Evolutionary conservation across 2,888 invertebrate species (phyloP), one percentile per base, ranked within the genome.

Genomic region (Empis livida): DNA sequence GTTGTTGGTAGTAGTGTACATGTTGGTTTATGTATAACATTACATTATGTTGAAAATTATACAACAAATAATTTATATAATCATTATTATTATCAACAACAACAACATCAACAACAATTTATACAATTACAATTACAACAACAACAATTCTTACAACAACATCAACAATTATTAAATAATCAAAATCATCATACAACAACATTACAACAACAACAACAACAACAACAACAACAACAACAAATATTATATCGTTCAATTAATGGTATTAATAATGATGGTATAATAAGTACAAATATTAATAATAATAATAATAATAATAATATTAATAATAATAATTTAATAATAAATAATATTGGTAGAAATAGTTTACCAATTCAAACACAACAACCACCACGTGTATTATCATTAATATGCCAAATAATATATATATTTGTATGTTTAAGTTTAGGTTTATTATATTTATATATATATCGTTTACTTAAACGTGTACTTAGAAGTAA

Each of bases 401-500:
- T 87, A 55, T 82, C 83, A 53, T 71, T 85, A 49, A 81, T 88
- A 47, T 88, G 87, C 66, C 86, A 87, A 70, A 83, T 88, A 59
- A 81, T 91, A 60, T 92, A 88, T 67, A 84, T 92, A 51, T 74
- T 90, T 58, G 80, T 91, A 57, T 86, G 90, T 56, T 78, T 91
- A 49, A 81, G 85, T 6, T 73, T 94, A 45, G 91, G 91, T 1
- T 71, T 88, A 14, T 82, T 87, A 57, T 94, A 92, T 67, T 75
- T 92, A 47, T 89, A 88, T 67, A 77, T 88, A 50, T 90, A 89
- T 67, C 79, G 81, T 55, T 83, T 83, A 56, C 76, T 88, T 42
- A 83, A 82, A 61, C 77, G 81, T 49, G 79, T 84, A 40, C 67
- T 85, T 32, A 78, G 82, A 49, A 83, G 82, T 62, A 84, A 85